These are phyloP conservation scores for Plebejus anna DNA, from an alignment of 2,888 invertebrate species.

Conservation along the genomic window DNA sequence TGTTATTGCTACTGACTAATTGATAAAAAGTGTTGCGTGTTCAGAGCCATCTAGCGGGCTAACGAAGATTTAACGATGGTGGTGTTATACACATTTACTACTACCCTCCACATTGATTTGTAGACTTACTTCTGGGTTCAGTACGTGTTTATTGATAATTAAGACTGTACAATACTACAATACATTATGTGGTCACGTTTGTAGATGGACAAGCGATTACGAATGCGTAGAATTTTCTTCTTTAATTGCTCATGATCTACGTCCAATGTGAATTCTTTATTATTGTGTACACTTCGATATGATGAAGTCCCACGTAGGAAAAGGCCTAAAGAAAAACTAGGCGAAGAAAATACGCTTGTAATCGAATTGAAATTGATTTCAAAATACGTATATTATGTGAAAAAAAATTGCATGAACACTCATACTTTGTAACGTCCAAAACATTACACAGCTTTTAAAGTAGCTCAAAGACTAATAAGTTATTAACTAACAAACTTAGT, in stretches of 20 bases:
- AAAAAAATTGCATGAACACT: too few relatives aligned
- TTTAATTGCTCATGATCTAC: not conserved
- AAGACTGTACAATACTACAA: constrained; percentile 39
- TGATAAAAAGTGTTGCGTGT: constrained; percentile 50
- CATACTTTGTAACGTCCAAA: too few relatives aligned
- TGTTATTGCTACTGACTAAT: not conserved
- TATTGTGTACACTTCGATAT: too few relatives aligned
- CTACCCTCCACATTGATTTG: constrained; percentile 58
- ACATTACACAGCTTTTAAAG: too few relatives aligned
- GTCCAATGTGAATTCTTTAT: too few relatives aligned
- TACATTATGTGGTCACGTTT: not conserved
- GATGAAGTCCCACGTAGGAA: too few relatives aligned
- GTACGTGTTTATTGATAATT: constrained; percentile 53
- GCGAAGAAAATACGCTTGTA: too few relatives aligned
- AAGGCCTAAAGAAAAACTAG: too few relatives aligned
- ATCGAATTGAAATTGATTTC: too few relatives aligned
- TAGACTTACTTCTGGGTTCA: constrained; percentile 39
- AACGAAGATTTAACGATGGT: constrained; percentile 59
- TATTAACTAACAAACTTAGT: too few relatives aligned
- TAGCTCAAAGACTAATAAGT: too few relatives aligned
- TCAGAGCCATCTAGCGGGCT: constrained; percentile 52
- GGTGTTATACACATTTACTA: constrained; percentile 41
- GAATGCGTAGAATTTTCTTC: not conserved
- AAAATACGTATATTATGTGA: too few relatives aligned
- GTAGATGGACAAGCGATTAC: not conserved